These are phyloP conservation scores for Ylistrum balloti DNA, from an alignment of 1,140 invertebrate species.

Conservation along the genomic window DNA sequence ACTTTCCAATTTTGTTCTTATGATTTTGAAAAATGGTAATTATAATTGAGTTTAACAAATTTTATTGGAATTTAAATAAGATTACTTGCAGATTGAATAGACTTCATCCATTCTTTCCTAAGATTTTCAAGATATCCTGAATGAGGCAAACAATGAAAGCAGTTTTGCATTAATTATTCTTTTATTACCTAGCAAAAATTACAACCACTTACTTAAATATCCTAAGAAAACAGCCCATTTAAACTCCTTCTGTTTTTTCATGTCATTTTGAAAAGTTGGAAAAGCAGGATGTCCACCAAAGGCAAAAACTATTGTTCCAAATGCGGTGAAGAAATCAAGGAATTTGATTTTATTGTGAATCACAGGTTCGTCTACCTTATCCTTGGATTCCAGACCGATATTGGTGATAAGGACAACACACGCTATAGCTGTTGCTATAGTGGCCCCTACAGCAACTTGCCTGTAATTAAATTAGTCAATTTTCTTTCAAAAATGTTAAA, in stretches of 20 bases:
- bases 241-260: slow-evolving; percentile 82
- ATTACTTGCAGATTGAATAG: too few relatives aligned
- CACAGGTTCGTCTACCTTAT: background rate
- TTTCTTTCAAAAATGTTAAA: too few relatives aligned
- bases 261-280: slow-evolving; percentile 83
- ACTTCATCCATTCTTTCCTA: too few relatives aligned
- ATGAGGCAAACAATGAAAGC: too few relatives aligned
- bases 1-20: too few relatives aligned
- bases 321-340: slow-evolving; percentile 80
- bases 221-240: slow-evolving; percentile 79
- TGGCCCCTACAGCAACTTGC: slow-evolving; percentile 79
- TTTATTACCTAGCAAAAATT: too few relatives aligned
- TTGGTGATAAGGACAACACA: slow-evolving; percentile 73
- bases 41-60: too few relatives aligned
- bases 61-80: too few relatives aligned
- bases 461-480: slow-evolving; percentile 59
- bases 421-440: slow-evolving; percentile 74
- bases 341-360: slow-evolving; percentile 62
- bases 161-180: too few relatives aligned
- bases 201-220: slow-evolving; percentile 82
- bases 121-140: too few relatives aligned
- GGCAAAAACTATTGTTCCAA: slow-evolving; percentile 83
- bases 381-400: slow-evolving; percentile 61
- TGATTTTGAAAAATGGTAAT: too few relatives aligned
- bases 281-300: slow-evolving; percentile 83